Evolutionary conservation across 2,797 vertebrate genomes (phyloP), one percentile per base, ranked within the genome.

Genomic region (Forpus xanthops): DNA sequence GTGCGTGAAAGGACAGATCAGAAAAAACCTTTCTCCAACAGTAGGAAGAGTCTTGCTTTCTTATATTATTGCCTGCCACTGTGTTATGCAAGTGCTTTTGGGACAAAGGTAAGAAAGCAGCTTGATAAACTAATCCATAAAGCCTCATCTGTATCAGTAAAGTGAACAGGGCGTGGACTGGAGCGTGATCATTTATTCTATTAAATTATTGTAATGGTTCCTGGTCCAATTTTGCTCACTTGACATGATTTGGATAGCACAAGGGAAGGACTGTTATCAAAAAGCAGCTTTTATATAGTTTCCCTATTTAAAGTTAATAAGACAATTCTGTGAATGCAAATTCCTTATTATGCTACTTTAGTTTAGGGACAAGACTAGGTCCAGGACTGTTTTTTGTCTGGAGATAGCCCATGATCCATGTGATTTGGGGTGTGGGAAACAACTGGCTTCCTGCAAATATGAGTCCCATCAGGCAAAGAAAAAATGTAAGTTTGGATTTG

Each of bases 21-120:
- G 67, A 31, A 50, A 5, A 8, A 12, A 8, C 1, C 9, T 72
- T 68, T 85, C 41, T 76, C 30, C 37, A 65, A 6, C 65, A 37
- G 49, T 1, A 33, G 27, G 14, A 55, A 76, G 37, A 77, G 31
- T 33, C 35, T 72, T 19, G n/a, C 19, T 11, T 39, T 64, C 44
- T 28, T 19, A 2, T 12, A 8, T 45, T 67, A 42, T 25, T 78
- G n/a, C 19, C 49, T 71, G 30, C 2, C 28, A 27, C 20, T 41
- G 1, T 64, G 74, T 41, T 11, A 10, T 37, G 11, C 49, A 53
- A 21, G n/a, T 0, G 0, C 9, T 39, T 61, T 49, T 30, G 19
- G 19, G 28, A 31, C 37, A 76, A 85, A 67, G 19, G 13, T 28
- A 55, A 85, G 49, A 72, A 82, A 41, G 2, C 15, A n/a, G n/a